Percentiles rank a stretch among this genome's conserved stretches.
These are phyloP conservation scores for Chrysaora quinquecirrha DNA, from an alignment of 30 jellyfish, hydroid and myxozoan species.

Conservation along the genomic window DNA sequence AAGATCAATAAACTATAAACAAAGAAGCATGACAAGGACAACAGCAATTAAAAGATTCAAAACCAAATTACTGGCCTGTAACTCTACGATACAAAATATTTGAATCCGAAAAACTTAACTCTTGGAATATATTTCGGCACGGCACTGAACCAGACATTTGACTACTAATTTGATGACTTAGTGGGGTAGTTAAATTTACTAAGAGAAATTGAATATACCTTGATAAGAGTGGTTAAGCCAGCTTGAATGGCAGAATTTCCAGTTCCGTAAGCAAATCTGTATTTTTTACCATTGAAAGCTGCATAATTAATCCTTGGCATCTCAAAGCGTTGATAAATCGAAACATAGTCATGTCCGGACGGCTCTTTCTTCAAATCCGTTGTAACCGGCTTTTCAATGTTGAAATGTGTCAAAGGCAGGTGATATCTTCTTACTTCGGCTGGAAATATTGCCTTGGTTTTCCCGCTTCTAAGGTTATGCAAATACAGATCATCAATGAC, in stretches of 20 bases:
- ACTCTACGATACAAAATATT: no score
- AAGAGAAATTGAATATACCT: conserved; percentile 24
- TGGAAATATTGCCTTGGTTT: conserved; percentile 1
- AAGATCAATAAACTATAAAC: no score
- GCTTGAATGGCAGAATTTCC: conserved; percentile 1
- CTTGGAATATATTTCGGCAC: no score
- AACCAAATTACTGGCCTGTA: no score
- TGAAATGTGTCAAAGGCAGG: conserved; percentile 48
- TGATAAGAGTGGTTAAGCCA: conserved; percentile 10
- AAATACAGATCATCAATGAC: conserved; percentile 33
- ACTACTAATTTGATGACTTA: no score
- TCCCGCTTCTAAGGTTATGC: conserved; percentile 23
- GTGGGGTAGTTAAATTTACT: no score
- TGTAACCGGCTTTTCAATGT: conserved; percentile 29
- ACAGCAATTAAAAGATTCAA: no score
- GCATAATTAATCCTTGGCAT: conserved; percentile 74
- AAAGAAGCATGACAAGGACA: no score
- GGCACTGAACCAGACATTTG: no score
- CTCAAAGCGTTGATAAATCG: conserved; percentile 58
- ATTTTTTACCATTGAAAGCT: conserved; percentile 30
- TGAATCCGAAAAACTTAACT: no score
- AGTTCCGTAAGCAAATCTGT: conserved; percentile 62
- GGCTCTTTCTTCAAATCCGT: conserved; percentile 11
- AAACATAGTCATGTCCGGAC: conserved; percentile 66
- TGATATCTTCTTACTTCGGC: conserved; percentile 66